These are phyloP conservation scores for Rhea pennata DNA, from an alignment of 2,113 vertebrate species.

Conservation along the genomic window DNA sequence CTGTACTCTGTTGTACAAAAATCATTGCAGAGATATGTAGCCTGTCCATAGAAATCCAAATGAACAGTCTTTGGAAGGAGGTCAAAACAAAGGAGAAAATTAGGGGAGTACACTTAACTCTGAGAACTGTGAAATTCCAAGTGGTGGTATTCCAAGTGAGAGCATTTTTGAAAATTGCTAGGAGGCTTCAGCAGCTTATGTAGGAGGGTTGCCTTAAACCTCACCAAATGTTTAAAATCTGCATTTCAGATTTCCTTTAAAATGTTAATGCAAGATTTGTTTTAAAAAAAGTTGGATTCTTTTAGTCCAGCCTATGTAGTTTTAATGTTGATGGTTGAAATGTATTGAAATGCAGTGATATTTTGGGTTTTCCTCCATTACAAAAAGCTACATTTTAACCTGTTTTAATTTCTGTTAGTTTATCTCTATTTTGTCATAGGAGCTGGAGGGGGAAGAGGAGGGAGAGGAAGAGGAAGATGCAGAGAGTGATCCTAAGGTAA, in stretches of 20 bases:
- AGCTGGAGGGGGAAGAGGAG: slow-evolving; percentile 92
- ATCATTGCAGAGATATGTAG: background rate
- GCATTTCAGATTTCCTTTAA: background rate
- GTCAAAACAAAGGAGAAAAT: background rate
- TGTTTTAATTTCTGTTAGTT: slow-evolving; percentile 64
- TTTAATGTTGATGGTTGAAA: background rate
- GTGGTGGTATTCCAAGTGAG: background rate
- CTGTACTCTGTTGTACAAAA: background rate
- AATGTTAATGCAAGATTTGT: background rate
- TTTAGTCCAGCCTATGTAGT: background rate
- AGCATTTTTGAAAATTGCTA: background rate
- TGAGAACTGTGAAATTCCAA: background rate
- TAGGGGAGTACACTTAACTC: background rate
- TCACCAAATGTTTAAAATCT: background rate
- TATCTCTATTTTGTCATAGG: slow-evolving; percentile 76
- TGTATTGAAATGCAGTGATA: background rate
- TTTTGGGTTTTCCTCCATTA: background rate
- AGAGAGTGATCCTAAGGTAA: slow-evolving; percentile 87
- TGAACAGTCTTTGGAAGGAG: background rate
- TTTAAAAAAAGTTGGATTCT: background rate
- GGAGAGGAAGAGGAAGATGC: slow-evolving; percentile 92
- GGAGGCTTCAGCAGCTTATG: background rate
- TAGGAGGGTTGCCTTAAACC: background rate
- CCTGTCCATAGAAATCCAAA: background rate
- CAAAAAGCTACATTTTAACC: slow-evolving; percentile 57